Conservation (phyloP, 2,113 vertebrate genomes). For the Struthidea cinerea region DNA sequence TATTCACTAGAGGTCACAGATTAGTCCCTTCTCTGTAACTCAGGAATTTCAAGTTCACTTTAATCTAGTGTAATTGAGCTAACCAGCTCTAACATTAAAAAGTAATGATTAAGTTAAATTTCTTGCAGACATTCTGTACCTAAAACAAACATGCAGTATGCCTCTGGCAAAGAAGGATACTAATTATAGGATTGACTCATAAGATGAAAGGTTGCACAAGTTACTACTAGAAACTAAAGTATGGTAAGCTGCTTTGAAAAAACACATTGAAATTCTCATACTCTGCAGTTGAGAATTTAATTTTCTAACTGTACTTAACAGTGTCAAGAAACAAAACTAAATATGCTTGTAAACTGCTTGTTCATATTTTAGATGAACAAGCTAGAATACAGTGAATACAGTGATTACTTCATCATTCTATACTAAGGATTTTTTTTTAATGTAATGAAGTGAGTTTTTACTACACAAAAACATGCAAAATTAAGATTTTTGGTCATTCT, state of each 20-base stretch:
- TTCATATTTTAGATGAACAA: not conserved
- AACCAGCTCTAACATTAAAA: constrained; percentile 66
- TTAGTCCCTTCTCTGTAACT: constrained; percentile 41
- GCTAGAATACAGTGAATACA: not conserved
- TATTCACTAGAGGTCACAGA: constrained; percentile 49
- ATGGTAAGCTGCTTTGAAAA: constrained; percentile 41
- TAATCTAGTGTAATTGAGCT: constrained; percentile 63
- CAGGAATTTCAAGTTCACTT: constrained; percentile 66
- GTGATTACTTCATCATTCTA: not conserved
- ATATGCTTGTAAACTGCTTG: not conserved
- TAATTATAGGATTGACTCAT: constrained; percentile 71
- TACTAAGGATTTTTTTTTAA: not conserved
- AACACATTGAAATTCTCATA: constrained; percentile 43
- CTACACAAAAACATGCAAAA: not conserved
- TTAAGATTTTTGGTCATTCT: not conserved
- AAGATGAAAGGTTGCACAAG: constrained; percentile 69
- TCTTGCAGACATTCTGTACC: constrained; percentile 65
- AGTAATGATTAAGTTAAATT: constrained; percentile 71
- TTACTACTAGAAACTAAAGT: constrained; percentile 64
- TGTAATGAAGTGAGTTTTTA: not conserved
- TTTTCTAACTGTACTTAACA: constrained; percentile 16
- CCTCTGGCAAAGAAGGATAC: constrained; percentile 66
- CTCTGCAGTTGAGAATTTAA: not conserved
- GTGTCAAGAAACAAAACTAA: not conserved
- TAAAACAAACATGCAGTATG: constrained; percentile 67